These are phyloP conservation scores for Myotis vivesi DNA, from an alignment of 2,797 vertebrate genomes.

Conservation along the genomic window DNA sequence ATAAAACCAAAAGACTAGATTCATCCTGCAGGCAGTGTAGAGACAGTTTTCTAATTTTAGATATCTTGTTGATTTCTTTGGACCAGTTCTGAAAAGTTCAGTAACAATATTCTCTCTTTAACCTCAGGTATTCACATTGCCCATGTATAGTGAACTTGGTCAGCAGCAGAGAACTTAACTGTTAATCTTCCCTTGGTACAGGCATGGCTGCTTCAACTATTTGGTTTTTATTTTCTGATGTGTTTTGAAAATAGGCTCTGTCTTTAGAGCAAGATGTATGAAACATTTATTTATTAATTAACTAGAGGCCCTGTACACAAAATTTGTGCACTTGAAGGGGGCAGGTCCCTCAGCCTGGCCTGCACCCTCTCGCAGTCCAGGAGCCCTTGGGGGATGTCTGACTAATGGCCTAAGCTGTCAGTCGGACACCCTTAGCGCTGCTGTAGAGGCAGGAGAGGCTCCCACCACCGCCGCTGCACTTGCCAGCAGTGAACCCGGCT, in stretches of 20 bases:
- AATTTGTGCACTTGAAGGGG: too few relatives aligned
- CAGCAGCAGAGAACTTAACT: background rate
- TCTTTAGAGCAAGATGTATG: background rate
- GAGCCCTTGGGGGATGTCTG: too few relatives aligned
- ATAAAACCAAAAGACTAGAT: background rate
- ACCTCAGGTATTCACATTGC: background rate
- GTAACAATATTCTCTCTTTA: background rate
- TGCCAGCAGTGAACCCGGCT: too few relatives aligned
- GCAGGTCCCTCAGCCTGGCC: too few relatives aligned
- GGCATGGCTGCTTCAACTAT: background rate
- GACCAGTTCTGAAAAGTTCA: background rate
- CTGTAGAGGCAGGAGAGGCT: too few relatives aligned
- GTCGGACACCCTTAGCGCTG: too few relatives aligned
- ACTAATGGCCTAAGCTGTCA: too few relatives aligned
- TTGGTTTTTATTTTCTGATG: background rate
- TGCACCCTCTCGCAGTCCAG: too few relatives aligned
- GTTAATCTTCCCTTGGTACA: slow-evolving; percentile 1
- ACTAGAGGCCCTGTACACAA: too few relatives aligned
- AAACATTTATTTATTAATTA: background rate
- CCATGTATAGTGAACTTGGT: background rate
- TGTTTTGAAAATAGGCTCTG: background rate
- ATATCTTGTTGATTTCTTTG: slow-evolving; percentile 1
- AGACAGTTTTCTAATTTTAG: background rate
- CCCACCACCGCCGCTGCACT: too few relatives aligned
- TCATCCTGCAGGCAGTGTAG: background rate